Evolutionary conservation across 2,888 invertebrate species (phyloP).

Genomic region (Furcula furcula): DNA sequence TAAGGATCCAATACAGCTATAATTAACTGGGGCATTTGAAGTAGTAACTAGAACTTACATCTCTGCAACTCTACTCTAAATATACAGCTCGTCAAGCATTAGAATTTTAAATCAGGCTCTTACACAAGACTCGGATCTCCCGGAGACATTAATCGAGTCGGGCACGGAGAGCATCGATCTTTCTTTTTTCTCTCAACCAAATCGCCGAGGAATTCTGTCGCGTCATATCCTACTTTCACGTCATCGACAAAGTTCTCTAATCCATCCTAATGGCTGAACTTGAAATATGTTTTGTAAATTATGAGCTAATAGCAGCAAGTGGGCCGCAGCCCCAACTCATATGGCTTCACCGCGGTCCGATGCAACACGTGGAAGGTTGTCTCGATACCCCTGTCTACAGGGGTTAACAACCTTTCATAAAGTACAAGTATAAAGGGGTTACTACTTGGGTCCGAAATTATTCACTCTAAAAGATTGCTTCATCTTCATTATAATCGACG

Average conservation of each 20-base stretch:
- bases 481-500: slow-evolving; percentile 10
- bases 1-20: too few relatives aligned
- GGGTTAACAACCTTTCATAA: slow-evolving; percentile 57
- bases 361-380: slow-evolving; percentile 39
- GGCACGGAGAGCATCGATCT: not conserved
- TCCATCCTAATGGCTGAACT: slow-evolving; percentile 65
- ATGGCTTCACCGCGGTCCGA: slow-evolving; percentile 21
- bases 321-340: too few relatives aligned
- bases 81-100: too few relatives aligned
- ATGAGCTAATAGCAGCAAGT: slow-evolving; percentile 60
- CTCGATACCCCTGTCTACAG: slow-evolving; percentile 40
- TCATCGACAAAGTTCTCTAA: slow-evolving; percentile 64
- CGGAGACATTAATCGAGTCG: not conserved
- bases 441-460: slow-evolving; percentile 34
- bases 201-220: slow-evolving; percentile 37
- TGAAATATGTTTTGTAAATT: slow-evolving; percentile 65
- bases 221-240: slow-evolving; percentile 65
- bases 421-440: slow-evolving; percentile 30
- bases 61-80: too few relatives aligned
- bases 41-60: too few relatives aligned
- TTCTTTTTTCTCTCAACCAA: slow-evolving; percentile 9
- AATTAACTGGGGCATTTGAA: too few relatives aligned
- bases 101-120: too few relatives aligned
- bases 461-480: slow-evolving; percentile 12
- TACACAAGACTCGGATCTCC: too few relatives aligned